Percentiles rank a stretch among this genome's conserved stretches.
phyloP scores from a whole-genome alignment of 2,888 invertebrate genomes.

The Drosophila mulleri region DNA sequence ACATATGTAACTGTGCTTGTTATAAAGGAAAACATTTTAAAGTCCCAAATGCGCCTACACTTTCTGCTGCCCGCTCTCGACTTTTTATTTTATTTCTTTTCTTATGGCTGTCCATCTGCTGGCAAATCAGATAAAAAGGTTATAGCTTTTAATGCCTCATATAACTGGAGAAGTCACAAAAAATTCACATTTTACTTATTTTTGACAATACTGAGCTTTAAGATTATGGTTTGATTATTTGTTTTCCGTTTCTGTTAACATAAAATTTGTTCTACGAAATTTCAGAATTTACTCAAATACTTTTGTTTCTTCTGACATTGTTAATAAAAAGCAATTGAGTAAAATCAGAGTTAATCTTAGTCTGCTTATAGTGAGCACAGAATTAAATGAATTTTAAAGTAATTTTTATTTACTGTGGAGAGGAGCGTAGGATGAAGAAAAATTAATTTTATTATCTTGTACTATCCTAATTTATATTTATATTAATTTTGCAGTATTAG shows the following conservation, averaged over 20 bases:
- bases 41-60: not conserved
- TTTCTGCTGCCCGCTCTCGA: not conserved
- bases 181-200: not conserved
- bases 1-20: not conserved
- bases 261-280: not conserved
- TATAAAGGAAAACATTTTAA: not conserved
- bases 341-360: no score
- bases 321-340: no score
- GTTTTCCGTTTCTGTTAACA: not conserved
- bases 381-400: no score
- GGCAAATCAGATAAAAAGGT: conserved; percentile 4
- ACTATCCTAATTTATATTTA: no score
- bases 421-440: no score
- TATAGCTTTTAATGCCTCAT: not conserved
- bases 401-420: no score
- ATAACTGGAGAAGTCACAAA: not conserved
- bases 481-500: not conserved
- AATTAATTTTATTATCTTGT: no score
- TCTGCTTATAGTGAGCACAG: no score
- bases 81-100: conserved; percentile 7
- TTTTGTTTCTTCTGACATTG: no score
- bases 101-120: not conserved
- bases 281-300: no score
- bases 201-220: not conserved
- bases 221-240: not conserved